These are phyloP conservation scores for Aspidiotus rigidus DNA, from an alignment of 2,888 invertebrate genomes.

Conservation along the genomic window DNA sequence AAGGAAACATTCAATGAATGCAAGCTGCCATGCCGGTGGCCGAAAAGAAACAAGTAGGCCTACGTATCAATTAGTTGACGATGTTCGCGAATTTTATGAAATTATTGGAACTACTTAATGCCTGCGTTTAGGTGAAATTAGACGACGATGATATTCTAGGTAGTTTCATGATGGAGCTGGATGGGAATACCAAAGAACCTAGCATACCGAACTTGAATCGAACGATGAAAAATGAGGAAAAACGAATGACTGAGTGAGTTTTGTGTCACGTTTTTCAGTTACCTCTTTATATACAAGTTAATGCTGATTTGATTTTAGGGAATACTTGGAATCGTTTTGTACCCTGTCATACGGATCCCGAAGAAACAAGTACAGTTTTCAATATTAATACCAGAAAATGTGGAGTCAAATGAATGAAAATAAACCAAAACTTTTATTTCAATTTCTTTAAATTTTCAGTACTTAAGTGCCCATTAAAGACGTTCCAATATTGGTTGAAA, in stretches of 20 bases:
- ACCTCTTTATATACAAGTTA: background rate
- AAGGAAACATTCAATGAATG: conserved; percentile 62
- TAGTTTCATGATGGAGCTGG: conserved; percentile 61
- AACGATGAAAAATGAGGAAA: background rate
- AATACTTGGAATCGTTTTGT: conserved; percentile 33
- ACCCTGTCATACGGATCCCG: conserved; percentile 4
- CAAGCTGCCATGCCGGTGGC: conserved; percentile 70
- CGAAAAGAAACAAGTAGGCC: conserved; percentile 58
- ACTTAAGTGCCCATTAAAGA: too few relatives aligned
- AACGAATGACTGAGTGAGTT: background rate
- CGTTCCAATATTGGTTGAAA: too few relatives aligned
- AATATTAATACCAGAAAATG: too few relatives aligned
- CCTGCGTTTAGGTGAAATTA: conserved; percentile 40
- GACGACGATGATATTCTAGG: conserved; percentile 70
- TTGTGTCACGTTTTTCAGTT: background rate
- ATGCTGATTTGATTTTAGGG: conserved; percentile 16
- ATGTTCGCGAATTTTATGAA: background rate
- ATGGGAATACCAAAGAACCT: background rate
- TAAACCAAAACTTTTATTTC: too few relatives aligned
- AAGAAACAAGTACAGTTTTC: background rate
- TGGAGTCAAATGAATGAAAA: too few relatives aligned
- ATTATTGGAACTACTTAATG: background rate
- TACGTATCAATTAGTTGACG: conserved; percentile 20
- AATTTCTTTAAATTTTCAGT: too few relatives aligned
- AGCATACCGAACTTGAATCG: background rate